phyloP scores from a whole-genome alignment of 2,797 vertebrate species.

The Eptatretus atami region DNA sequence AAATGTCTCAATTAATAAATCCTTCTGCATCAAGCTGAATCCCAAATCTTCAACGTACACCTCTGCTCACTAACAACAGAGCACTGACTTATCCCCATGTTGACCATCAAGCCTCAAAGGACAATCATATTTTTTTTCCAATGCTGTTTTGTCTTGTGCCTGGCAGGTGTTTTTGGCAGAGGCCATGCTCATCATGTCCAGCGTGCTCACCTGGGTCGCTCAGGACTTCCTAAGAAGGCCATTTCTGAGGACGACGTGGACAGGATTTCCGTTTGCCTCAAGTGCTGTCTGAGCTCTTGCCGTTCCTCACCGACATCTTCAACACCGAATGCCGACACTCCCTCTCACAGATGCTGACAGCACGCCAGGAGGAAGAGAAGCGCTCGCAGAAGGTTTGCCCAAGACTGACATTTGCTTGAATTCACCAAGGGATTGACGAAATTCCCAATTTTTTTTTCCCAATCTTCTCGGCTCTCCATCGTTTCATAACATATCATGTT shows the following conservation, averaged over 20 bases:
- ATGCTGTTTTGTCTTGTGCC: not conserved
- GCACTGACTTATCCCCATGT: too few species aligned
- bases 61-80: too few species aligned
- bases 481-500: too few species aligned
- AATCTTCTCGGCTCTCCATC: too few species aligned
- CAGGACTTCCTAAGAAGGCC: conserved; percentile 81
- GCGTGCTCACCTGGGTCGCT: conserved; percentile 88
- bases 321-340: conserved; percentile 92
- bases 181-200: conserved; percentile 90
- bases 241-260: conserved; percentile 97
- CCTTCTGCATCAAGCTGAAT: too few species aligned
- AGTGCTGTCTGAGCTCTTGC: conserved; percentile 85
- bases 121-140: too few species aligned
- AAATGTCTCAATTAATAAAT: too few species aligned
- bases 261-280: conserved; percentile 82
- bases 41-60: too few species aligned
- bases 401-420: too few species aligned
- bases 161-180: conserved; percentile 63
- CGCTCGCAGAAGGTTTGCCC: conserved; percentile 68
- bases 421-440: too few species aligned
- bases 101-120: too few species aligned
- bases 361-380: conserved; percentile 86
- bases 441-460: too few species aligned
- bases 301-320: conserved; percentile 95
- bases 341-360: conserved; percentile 83